A percentile compares a stretch with the other conserved stretches of the same genome.
These are phyloP conservation scores for Lepidochrysops patricia DNA, from an alignment of 2,888 invertebrate species.

Conservation along the genomic window DNA sequence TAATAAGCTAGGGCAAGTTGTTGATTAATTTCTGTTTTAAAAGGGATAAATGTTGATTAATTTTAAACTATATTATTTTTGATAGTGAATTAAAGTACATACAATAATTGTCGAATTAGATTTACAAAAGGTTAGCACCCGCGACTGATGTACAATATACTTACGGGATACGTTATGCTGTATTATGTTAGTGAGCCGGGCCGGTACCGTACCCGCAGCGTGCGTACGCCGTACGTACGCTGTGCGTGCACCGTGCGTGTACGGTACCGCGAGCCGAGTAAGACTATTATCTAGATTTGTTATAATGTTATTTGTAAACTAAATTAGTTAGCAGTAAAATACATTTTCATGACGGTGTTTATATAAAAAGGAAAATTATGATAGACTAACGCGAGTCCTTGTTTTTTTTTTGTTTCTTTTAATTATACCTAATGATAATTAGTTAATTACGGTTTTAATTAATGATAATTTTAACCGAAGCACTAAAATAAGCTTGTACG, in stretches of 20 bases:
- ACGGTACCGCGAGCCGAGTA: slow-evolving; percentile 32
- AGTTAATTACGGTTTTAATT: slow-evolving; percentile 76
- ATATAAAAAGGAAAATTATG: slow-evolving; percentile 74
- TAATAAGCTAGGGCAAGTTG: slow-evolving; percentile 75
- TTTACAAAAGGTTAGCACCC: slow-evolving; percentile 69
- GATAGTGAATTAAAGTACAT: slow-evolving; percentile 67
- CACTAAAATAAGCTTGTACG: slow-evolving; percentile 71
- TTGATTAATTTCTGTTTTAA: slow-evolving; percentile 78
- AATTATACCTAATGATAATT: slow-evolving; percentile 70
- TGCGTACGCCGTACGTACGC: background rate
- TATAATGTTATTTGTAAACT: slow-evolving; percentile 50
- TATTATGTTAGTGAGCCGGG: slow-evolving; percentile 67
- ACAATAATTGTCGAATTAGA: slow-evolving; percentile 63
- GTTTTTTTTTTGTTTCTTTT: slow-evolving; percentile 49
- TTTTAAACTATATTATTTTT: slow-evolving; percentile 65
- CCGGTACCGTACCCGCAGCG: slow-evolving; percentile 60
- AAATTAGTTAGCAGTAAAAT: slow-evolving; percentile 41
- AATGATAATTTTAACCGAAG: slow-evolving; percentile 70
- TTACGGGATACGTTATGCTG: slow-evolving; percentile 70
- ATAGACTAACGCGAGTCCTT: slow-evolving; percentile 71
- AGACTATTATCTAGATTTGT: slow-evolving; percentile 73
- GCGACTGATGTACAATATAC: slow-evolving; percentile 75
- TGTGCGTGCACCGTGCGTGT: no score
- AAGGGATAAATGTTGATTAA: slow-evolving; percentile 69
- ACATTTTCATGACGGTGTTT: slow-evolving; percentile 36